Evolutionary conservation across 2,888 invertebrate species (phyloP).

Genomic region (Onthophagus sagittarius): DNA sequence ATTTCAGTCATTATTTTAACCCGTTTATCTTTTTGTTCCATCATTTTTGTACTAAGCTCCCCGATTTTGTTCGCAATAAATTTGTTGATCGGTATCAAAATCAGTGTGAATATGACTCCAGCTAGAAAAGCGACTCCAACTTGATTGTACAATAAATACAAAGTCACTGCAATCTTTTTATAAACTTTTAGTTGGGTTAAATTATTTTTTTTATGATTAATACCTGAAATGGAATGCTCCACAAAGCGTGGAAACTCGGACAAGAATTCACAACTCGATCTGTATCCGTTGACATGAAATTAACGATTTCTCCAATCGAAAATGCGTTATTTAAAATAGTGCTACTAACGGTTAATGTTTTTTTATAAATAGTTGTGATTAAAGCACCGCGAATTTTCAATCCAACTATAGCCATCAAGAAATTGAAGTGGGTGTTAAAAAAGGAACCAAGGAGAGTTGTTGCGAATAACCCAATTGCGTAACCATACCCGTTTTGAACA

Average conservation of each 20-base stretch:
- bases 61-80: conserved; percentile 86
- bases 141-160: conserved; percentile 82
- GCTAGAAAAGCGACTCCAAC: conserved; percentile 89
- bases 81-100: conserved; percentile 92
- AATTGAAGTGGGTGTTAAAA: conserved; percentile 85
- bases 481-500: conserved; percentile 60
- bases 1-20: conserved; percentile 85
- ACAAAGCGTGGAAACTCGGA: conserved; percentile 92
- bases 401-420: conserved; percentile 77
- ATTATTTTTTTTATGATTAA: neutral
- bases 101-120: conserved; percentile 78
- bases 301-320: conserved; percentile 84
- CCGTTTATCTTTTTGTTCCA: conserved; percentile 86
- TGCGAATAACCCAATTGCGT: conserved; percentile 63
- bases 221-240: conserved; percentile 94
- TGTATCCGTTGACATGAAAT: conserved; percentile 95
- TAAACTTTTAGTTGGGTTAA: neutral
- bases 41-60: conserved; percentile 76
- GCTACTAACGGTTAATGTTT: conserved; percentile 53
- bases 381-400: conserved; percentile 84
- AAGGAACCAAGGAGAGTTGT: conserved; percentile 71
- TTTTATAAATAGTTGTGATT: conserved; percentile 77
- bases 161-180: conserved; percentile 71
- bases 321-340: conserved; percentile 46
- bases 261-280: conserved; percentile 94